Evolutionary conservation across 2,888 invertebrate species (phyloP), one percentile per base, ranked within the genome.

Genomic region (Drosophila setosimentum): DNA sequence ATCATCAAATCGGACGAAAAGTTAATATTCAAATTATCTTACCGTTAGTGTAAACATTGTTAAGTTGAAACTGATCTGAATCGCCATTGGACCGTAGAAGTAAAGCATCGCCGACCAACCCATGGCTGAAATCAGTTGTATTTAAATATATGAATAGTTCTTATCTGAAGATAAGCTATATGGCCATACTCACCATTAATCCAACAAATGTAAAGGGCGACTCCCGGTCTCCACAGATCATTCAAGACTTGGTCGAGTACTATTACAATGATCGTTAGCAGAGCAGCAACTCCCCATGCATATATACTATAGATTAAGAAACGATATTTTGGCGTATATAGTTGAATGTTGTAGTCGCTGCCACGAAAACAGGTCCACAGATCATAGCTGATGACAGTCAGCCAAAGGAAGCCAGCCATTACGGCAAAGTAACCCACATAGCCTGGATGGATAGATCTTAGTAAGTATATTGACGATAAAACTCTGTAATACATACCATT

Each of bases 331-430:
- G 71, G 70, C 11, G 78, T 64, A 37, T 73, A 74, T 16, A 80
- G 82, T 24, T 74, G 77, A 5, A 70, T 60, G 0, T 70, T 77
- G 33, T 73, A 80, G 30, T 45, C 66, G 30, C 68, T 78, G 1
- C 69, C 76, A 0, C 83, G 79, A 35, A 92, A 86, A 59, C 80
- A 81, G 94, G 96, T 95, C 96, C 96, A 97, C 85, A 97, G 96
- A 91, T 97, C 97, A 91, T 96, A 95, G 92, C 97, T 97, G 94
- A 97, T 97, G 16, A 97, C 95, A 90, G 97, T 97, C 83, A 97
- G 94, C 97, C 97, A 97, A 91, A 96, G 96, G 94, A 97, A 97
- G 76, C 96, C 96, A 30, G 96, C 95, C 93, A 97, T 94, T 90
- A 97, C 96, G 68, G 95, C 95, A 92, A 95, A 97, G 92, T 96